Conservation (phyloP, 2,113 vertebrate genomes). For the Paraplagusia blochii region DNA sequence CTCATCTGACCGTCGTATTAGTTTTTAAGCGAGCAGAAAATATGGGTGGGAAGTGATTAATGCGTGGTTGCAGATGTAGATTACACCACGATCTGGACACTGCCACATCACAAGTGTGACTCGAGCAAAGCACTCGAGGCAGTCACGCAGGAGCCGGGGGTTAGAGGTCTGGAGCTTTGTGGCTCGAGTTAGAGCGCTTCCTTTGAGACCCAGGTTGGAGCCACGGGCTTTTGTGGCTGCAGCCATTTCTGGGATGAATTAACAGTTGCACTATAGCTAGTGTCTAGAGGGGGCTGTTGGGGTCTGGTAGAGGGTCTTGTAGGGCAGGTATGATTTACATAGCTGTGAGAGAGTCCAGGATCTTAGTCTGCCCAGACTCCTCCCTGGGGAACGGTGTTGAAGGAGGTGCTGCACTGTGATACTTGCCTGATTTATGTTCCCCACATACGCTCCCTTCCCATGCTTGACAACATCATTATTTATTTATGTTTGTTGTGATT, state of each 20-base stretch:
- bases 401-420: constrained; percentile 72
- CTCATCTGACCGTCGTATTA: constrained; percentile 7
- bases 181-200: constrained; percentile 61
- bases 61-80: constrained; percentile 19
- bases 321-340: constrained; percentile 74
- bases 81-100: constrained; percentile 11
- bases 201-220: constrained; percentile 58
- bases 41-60: constrained; percentile 20
- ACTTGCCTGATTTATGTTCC: constrained; percentile 69
- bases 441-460: constrained; percentile 37
- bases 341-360: constrained; percentile 68
- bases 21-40: constrained; percentile 7
- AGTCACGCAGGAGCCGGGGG: constrained; percentile 39
- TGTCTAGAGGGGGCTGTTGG: constrained; percentile 55
- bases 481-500: constrained; percentile 70
- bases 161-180: constrained; percentile 58
- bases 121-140: constrained; percentile 22
- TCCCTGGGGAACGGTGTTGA: constrained; percentile 54
- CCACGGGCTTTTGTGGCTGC: constrained; percentile 53
- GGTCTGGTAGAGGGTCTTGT: constrained; percentile 48
- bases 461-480: constrained; percentile 67
- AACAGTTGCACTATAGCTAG: constrained; percentile 63
- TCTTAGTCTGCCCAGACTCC: constrained; percentile 57
- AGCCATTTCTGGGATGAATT: constrained; percentile 72
- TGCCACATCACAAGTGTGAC: constrained; percentile 25